Conservation (phyloP, 2,888 invertebrate genomes). For the Acanthosepion lycidas region DNA sequence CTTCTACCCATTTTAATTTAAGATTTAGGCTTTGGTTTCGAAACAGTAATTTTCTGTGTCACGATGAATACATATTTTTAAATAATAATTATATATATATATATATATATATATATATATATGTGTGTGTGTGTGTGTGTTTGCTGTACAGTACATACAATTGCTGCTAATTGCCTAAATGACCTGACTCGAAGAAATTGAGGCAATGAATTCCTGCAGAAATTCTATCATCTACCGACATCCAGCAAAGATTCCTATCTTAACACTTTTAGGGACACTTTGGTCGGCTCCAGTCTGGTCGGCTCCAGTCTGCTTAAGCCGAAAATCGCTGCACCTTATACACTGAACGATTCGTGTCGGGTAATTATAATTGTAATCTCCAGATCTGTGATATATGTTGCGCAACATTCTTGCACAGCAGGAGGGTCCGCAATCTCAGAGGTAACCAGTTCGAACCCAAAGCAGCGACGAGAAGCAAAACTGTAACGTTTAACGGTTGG, state of each 20-base stretch:
- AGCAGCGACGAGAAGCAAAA: neutral
- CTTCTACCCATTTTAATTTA: no score
- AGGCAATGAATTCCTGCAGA: no score
- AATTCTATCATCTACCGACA: no score
- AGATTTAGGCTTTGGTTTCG: no score
- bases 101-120: no score
- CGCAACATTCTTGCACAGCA: neutral
- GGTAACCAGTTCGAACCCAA: neutral
- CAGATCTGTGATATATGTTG: neutral
- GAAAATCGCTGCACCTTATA: neutral
- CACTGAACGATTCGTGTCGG: neutral
- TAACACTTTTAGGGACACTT: neutral
- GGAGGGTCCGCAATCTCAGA: neutral
- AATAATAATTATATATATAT: no score
- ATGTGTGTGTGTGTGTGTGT: no score
- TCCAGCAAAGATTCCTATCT: neutral
- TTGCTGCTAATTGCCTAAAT: no score
- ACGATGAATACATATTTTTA: no score
- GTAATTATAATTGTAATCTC: neutral
- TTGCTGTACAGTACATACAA: no score
- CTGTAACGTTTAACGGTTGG: neutral
- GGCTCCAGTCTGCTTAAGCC: neutral
- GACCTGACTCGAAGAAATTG: no score
- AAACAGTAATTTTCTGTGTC: no score
- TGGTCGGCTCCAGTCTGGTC: neutral